Evolutionary conservation across 1,140 invertebrate genomes (phyloP).

Genomic region (Diorhabda elongata): DNA sequence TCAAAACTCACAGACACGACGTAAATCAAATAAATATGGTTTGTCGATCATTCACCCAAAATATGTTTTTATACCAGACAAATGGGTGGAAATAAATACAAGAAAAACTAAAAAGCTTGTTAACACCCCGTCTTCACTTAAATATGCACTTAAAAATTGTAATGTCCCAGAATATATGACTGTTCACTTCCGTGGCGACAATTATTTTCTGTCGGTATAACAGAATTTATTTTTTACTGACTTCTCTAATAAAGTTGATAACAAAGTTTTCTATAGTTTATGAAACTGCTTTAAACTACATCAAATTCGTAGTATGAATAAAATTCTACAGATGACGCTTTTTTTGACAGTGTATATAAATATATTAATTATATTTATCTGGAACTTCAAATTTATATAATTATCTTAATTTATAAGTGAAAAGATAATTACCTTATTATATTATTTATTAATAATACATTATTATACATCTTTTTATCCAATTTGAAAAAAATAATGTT

Average conservation of each 20-base stretch:
- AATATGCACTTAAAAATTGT: conserved; percentile 24
- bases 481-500: too few relatives aligned
- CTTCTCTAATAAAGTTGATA: neutral
- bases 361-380: too few relatives aligned
- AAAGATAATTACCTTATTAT: too few relatives aligned
- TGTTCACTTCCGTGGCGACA: conserved; percentile 45
- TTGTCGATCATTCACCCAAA: conserved; percentile 23
- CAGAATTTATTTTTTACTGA: neutral
- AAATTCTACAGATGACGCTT: too few relatives aligned
- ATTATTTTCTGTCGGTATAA: conserved; percentile 17
- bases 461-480: too few relatives aligned
- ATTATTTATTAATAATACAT: too few relatives aligned
- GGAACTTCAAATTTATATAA: too few relatives aligned
- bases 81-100: conserved; percentile 16
- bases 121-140: conserved; percentile 23
- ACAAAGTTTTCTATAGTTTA: neutral
- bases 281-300: too few relatives aligned
- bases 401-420: too few relatives aligned
- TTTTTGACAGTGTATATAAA: too few relatives aligned
- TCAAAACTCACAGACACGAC: conserved; percentile 59
- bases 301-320: too few relatives aligned
- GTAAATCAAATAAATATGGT: conserved; percentile 49
- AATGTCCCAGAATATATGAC: conserved; percentile 44
- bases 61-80: conserved; percentile 6
- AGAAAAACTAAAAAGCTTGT: conserved; percentile 21